Base-by-base conservation (phyloP, 2,797 vertebrate species). In the Darevskia mixta region DNA sequence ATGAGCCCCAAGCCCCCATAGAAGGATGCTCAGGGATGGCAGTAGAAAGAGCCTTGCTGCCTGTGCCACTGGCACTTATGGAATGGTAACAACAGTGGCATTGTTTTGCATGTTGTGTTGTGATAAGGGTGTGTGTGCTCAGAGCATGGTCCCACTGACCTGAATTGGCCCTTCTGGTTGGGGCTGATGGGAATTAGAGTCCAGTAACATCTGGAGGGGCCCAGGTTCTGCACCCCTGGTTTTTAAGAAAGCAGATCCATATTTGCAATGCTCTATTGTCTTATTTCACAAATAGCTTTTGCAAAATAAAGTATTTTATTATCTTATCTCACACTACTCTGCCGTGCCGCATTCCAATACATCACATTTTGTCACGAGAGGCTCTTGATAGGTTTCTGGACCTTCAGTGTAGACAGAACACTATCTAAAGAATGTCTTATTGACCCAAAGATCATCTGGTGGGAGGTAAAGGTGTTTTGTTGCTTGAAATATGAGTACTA, bases 401-500 rank as follows among this genome's bases (percentile, higher is more conserved):
- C 35, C 35, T 35, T 35, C 35, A 35, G 35, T 35, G 35, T 35
- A 35, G 35, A 35, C 35, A 35, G 35, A 35, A 35, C 35, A 35
- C n/a, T 86, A 83, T 45, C 17, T 85, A 20, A 79, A 87, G 49
- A 9, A 93, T 81, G 35, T 6, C 61, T 87, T 89, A 71, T 11
- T 93, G 87, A 88, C 79, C 58, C 76, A 75, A 93, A 88, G 23
- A 43, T 86, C 45, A 87, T 38, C 32, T 86, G 38, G 58, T 17
- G 5, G 38, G 79, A 86, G 2, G 4, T 61, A 90, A 85, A 88
- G 77, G 55, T 61, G 67, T 29, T 73, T 77, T 58, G 89, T 87
- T 3, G 55, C 1, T 72, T 35, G 29, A 93, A 85, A 71, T 90
- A 82, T 20, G 45, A 72, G 5, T 38, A 18, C 1, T 89, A 84